Conservation (phyloP, 2,888 invertebrate species). For the Trissolcus brochymenae region DNA sequence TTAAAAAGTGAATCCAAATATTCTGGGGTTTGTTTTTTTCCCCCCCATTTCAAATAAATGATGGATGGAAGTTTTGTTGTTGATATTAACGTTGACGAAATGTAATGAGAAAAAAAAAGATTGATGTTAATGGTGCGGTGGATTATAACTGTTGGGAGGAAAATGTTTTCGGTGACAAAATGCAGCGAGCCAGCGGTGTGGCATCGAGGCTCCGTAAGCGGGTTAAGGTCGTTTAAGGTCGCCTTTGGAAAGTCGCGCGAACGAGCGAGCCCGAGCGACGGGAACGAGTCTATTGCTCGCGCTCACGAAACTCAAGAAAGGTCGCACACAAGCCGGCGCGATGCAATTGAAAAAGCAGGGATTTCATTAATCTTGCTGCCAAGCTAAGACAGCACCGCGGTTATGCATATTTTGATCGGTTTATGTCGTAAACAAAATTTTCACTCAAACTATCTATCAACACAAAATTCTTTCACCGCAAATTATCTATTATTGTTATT, state of each 20-base stretch:
- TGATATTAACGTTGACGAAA: not conserved
- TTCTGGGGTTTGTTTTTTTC: not conserved
- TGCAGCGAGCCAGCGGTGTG: constrained; percentile 26
- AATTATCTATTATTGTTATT: too few species aligned
- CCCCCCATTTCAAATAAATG: not conserved
- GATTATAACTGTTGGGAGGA: too few species aligned
- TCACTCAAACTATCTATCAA: too few species aligned
- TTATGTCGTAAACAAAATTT: too few species aligned
- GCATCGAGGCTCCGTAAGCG: constrained; percentile 45
- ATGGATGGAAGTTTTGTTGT: not conserved
- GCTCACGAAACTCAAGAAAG: constrained; percentile 49
- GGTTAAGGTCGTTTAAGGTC: constrained; percentile 62
- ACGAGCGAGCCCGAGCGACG: constrained; percentile 43
- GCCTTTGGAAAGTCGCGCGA: constrained; percentile 59
- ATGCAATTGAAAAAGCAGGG: constrained; percentile 42
- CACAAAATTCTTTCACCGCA: too few species aligned
- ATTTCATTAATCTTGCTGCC: constrained; percentile 40
- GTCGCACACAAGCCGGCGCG: constrained; percentile 22
- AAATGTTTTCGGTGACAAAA: constrained; percentile 30
- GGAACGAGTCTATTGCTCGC: constrained; percentile 48
- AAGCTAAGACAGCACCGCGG: constrained; percentile 9
- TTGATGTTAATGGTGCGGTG: too few species aligned
- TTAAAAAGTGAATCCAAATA: not conserved
- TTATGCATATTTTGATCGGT: constrained; percentile 8
- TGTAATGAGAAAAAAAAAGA: too few species aligned